Conservation (phyloP, 2,888 invertebrate species). For the Lasioglossum lativentre region DNA sequence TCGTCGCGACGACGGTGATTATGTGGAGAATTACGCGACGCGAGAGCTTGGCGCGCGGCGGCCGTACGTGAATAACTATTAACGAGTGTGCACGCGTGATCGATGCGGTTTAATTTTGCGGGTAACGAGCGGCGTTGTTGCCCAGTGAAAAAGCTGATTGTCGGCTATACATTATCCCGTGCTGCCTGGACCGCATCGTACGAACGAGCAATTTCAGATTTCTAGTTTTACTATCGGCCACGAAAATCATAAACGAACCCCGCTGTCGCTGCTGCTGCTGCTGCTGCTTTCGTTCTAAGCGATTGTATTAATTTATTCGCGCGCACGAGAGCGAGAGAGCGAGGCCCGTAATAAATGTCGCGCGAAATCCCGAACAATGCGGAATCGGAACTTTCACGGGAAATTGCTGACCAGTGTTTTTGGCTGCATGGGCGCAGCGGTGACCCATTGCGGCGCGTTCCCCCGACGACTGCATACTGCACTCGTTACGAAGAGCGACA, state of each 20-base stretch:
- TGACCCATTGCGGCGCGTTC: neutral
- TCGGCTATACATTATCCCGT: neutral
- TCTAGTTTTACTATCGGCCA: neutral
- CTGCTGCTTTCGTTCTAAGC: conserved; percentile 2
- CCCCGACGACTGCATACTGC: neutral
- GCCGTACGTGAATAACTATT: conserved; percentile 11
- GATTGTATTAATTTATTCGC: conserved; percentile 6
- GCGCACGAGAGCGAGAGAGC: neutral
- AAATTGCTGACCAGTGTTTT: neutral
- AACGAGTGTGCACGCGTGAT: conserved; percentile 8
- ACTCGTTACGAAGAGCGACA: neutral
- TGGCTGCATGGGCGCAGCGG: neutral
- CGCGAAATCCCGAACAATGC: conserved; percentile 1
- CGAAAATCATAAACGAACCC: neutral
- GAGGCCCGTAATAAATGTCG: neutral
- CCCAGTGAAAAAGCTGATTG: neutral
- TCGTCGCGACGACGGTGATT: neutral
- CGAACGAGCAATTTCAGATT: conserved; percentile 1
- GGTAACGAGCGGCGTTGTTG: conserved; percentile 18
- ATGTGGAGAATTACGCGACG: neutral
- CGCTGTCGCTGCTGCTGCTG: neutral
- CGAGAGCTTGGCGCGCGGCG: neutral
- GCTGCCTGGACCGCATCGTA: neutral
- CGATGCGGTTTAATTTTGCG: conserved; percentile 17
- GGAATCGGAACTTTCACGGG: neutral